Evolutionary conservation across 2,888 invertebrate species (phyloP).

Genomic region (Exocentrus adspersus): DNA sequence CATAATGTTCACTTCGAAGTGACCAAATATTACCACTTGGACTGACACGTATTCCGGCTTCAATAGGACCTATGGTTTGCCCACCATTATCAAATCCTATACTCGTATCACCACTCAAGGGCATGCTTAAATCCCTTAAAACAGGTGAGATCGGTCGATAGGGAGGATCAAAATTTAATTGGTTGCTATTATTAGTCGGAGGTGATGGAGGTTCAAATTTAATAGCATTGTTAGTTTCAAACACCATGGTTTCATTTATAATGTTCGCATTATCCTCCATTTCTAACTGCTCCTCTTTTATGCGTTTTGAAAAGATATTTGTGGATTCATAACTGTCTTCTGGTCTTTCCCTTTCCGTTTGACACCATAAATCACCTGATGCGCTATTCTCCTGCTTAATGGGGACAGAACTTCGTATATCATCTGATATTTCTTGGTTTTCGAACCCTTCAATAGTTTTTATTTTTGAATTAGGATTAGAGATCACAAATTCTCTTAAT

Average conservation of each 20-base stretch:
- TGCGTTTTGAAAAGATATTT: slow-evolving; percentile 70
- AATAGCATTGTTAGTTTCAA: slow-evolving; percentile 42
- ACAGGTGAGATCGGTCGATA: neutral
- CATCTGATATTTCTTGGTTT: slow-evolving; percentile 27
- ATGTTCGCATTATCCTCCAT: slow-evolving; percentile 59
- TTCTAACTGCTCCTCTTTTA: slow-evolving; percentile 73
- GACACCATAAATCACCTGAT: slow-evolving; percentile 51
- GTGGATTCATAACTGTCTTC: slow-evolving; percentile 56
- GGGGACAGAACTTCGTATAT: slow-evolving; percentile 63
- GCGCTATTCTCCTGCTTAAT: slow-evolving; percentile 61
- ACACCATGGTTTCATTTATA: slow-evolving; percentile 53
- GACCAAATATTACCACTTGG: neutral
- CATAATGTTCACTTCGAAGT: no score
- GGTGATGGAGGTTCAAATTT: slow-evolving; percentile 32
- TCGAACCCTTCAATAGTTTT: slow-evolving; percentile 55
- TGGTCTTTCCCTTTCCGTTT: slow-evolving; percentile 41
- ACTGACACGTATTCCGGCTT: neutral
- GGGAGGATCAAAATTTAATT: slow-evolving; percentile 30
- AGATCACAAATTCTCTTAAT: slow-evolving; percentile 78
- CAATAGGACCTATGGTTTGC: neutral
- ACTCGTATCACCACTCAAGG: neutral
- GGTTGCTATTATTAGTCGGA: neutral
- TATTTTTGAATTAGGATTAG: slow-evolving; percentile 56
- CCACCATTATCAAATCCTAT: no score
- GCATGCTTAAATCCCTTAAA: no score